phyloP scores from a whole-genome alignment of 1,140 invertebrate species.

The Calephelis nemesis region DNA sequence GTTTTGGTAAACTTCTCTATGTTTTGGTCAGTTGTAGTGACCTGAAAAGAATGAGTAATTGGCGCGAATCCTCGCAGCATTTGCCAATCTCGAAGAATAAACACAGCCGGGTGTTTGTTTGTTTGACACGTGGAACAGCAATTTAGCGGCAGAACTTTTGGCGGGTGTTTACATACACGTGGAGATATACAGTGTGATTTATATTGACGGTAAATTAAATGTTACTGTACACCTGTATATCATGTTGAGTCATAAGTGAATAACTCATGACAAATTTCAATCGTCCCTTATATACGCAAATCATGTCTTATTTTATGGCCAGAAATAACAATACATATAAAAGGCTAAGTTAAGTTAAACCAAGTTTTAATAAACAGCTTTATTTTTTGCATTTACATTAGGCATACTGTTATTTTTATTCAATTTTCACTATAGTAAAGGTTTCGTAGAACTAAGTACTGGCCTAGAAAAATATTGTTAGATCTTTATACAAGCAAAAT shows the following conservation, averaged over 20 bases:
- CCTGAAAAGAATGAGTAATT: background rate
- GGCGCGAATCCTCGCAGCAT: background rate
- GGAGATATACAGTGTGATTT: background rate
- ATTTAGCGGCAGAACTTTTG: constrained; percentile 5
- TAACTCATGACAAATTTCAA: background rate
- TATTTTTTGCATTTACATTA: no score
- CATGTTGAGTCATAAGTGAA: background rate
- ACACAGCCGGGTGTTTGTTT: background rate
- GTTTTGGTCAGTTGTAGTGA: background rate
- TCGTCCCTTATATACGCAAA: no score
- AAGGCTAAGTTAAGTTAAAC: no score
- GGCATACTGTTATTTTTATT: no score
- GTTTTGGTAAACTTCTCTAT: no score
- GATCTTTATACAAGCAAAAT: no score
- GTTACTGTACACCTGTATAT: background rate
- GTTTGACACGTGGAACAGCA: background rate
- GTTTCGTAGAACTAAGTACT: no score
- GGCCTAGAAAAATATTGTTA: no score
- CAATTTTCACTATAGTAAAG: no score
- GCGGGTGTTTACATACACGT: background rate
- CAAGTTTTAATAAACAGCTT: no score
- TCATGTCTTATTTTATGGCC: no score
- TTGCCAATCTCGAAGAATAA: background rate
- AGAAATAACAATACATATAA: no score
- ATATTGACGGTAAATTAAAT: background rate